A percentile compares a stretch with the other conserved stretches of the same genome.
phyloP scores from a whole-genome alignment of 2,113 vertebrate genomes.

The Corythoichthys intestinalis region DNA sequence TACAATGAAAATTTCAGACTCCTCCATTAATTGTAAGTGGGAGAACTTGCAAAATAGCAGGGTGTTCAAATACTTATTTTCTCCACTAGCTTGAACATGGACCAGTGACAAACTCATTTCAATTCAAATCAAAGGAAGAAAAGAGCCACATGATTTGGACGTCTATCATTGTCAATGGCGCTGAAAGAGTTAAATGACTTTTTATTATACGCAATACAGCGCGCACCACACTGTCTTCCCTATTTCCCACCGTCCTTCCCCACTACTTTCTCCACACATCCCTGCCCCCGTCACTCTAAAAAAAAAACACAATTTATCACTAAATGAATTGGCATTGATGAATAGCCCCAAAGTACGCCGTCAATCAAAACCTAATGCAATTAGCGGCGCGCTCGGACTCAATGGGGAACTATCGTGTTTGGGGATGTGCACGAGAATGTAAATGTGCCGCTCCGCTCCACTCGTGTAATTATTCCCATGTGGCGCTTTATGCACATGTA shows the following conservation, averaged over 20 bases:
- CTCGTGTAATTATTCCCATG: conserved; percentile 9
- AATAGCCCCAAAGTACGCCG: conserved; percentile 42
- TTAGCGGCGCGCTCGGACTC: conserved; percentile 39
- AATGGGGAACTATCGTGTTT: conserved; percentile 20
- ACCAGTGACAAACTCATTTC: no score
- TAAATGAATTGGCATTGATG: conserved; percentile 51
- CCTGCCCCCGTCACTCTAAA: conserved; percentile 31
- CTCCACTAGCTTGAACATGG: no score
- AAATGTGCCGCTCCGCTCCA: not conserved
- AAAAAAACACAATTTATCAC: conserved; percentile 48
- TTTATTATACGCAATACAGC: conserved; percentile 8
- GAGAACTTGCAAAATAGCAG: no score
- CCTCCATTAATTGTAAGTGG: no score
- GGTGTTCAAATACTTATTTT: no score
- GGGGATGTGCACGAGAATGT: conserved; percentile 8
- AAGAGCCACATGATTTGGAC: no score
- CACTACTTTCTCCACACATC: conserved; percentile 14
- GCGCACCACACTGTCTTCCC: conserved; percentile 19
- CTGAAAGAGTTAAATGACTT: not conserved
- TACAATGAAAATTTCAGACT: no score
- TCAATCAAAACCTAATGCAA: conserved; percentile 56
- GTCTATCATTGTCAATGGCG: no score
- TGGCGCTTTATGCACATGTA: conserved; percentile 9
- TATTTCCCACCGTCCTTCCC: conserved; percentile 12
- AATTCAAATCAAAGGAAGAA: no score